These are phyloP conservation scores for Pelvicachromis taeniatus DNA, from an alignment of 2,113 vertebrate genomes.

Conservation along the genomic window DNA sequence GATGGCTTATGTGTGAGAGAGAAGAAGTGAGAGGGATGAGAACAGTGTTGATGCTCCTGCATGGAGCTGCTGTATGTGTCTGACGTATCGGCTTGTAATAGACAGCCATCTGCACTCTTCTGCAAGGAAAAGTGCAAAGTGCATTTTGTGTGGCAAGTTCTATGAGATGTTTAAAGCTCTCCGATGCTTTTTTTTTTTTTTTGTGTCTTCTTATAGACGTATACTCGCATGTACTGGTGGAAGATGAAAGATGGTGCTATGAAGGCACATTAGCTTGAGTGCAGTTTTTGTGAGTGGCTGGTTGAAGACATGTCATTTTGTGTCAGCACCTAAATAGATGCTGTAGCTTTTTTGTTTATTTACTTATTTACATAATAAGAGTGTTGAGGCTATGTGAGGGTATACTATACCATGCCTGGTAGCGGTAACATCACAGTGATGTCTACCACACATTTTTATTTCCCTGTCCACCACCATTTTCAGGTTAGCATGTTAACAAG, in stretches of 20 bases:
- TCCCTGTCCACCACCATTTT: neutral
- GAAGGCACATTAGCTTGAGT: neutral
- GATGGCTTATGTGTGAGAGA: neutral
- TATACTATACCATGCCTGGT: neutral
- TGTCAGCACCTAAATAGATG: neutral
- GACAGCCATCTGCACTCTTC: neutral
- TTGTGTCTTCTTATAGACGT: neutral
- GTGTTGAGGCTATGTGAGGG: neutral
- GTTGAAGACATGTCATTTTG: neutral
- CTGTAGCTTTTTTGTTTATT: neutral
- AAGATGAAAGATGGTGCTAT: constrained; percentile 1
- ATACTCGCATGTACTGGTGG: neutral
- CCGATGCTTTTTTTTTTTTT: neutral
- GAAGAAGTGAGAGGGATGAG: neutral
- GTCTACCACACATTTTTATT: neutral
- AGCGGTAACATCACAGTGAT: neutral
- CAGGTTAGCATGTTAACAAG: neutral
- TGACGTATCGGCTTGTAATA: neutral
- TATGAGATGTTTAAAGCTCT: neutral
- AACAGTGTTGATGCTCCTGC: constrained; percentile 11
- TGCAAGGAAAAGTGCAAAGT: neutral
- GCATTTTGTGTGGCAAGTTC: neutral
- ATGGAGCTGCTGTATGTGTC: neutral
- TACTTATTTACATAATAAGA: neutral
- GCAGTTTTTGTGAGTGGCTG: neutral